Percentiles rank a stretch among this genome's conserved stretches.
Conservation (phyloP, 2,888 invertebrate species). For the Trichopoda pennipes region DNA sequence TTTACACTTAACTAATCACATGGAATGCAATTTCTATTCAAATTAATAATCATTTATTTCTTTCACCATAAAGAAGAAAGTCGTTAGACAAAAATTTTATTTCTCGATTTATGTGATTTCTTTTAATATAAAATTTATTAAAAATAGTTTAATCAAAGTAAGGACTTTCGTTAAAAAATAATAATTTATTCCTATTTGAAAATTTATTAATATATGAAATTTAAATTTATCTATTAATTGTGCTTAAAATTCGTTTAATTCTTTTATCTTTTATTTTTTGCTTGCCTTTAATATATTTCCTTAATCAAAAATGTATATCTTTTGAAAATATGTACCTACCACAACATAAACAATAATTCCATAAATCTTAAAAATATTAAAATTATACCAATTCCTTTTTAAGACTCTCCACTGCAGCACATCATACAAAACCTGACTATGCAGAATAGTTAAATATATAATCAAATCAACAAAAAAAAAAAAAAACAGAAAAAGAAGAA, state of each 20-base stretch:
- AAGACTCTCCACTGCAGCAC: constrained; percentile 30
- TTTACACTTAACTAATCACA: background rate
- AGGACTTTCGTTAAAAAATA: too few species aligned
- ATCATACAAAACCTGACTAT: constrained; percentile 60
- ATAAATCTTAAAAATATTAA: constrained; percentile 74
- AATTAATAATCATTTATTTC: background rate
- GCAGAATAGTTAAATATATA: constrained; percentile 61
- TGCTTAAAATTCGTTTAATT: constrained; percentile 29
- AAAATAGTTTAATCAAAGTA: too few species aligned
- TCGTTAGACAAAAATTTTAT: too few species aligned
- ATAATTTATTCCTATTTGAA: too few species aligned
- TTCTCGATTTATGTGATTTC: too few species aligned
- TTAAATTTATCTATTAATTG: background rate
- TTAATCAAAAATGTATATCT: constrained; percentile 53
- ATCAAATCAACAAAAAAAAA: constrained; percentile 19
- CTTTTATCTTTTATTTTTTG: constrained; percentile 1
- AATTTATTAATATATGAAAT: background rate
- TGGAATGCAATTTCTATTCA: background rate
- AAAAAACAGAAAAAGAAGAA: constrained; percentile 20
- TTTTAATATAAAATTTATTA: too few species aligned
- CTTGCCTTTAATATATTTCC: constrained; percentile 6
- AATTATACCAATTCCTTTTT: constrained; percentile 67
- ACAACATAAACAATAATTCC: constrained; percentile 79
- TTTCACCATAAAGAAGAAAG: too few species aligned
- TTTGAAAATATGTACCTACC: constrained; percentile 77